phyloP scores from a whole-genome alignment of 1,140 invertebrate genomes.

The Paraescarpia echinospica region DNA sequence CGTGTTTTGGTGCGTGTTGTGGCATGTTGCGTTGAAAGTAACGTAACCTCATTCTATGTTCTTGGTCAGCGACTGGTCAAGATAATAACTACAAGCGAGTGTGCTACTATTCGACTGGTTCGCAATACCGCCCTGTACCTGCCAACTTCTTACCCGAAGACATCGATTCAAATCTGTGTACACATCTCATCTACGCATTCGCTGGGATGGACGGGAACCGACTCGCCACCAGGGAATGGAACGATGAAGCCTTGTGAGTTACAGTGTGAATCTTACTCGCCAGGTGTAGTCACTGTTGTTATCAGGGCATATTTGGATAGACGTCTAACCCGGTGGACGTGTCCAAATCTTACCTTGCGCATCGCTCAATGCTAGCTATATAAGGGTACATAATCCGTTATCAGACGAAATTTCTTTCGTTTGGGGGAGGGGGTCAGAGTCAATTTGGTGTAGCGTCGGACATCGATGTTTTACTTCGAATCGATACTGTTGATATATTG shows the following conservation, averaged over 20 bases:
- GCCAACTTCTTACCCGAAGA: constrained; percentile 65
- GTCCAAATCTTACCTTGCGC: no score
- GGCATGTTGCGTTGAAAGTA: background rate
- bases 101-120: constrained; percentile 55
- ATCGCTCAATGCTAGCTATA: no score
- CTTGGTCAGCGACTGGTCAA: background rate
- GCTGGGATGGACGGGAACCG: constrained; percentile 66
- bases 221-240: constrained; percentile 46
- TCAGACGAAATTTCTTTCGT: no score
- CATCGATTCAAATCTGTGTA: constrained; percentile 74
- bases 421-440: no score
- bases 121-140: constrained; percentile 43
- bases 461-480: no score
- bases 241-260: constrained; percentile 49
- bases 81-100: constrained; percentile 34
- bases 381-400: no score
- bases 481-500: no score
- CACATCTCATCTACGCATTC: constrained; percentile 79
- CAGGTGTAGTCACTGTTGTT: no score
- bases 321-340: no score
- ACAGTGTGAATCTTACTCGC: background rate
- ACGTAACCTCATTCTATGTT: background rate
- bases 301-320: no score
- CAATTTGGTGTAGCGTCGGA: no score
- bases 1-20: background rate